Base-by-base conservation (phyloP, 1,140 invertebrate genomes). In the Lepidurus packardi region DNA sequence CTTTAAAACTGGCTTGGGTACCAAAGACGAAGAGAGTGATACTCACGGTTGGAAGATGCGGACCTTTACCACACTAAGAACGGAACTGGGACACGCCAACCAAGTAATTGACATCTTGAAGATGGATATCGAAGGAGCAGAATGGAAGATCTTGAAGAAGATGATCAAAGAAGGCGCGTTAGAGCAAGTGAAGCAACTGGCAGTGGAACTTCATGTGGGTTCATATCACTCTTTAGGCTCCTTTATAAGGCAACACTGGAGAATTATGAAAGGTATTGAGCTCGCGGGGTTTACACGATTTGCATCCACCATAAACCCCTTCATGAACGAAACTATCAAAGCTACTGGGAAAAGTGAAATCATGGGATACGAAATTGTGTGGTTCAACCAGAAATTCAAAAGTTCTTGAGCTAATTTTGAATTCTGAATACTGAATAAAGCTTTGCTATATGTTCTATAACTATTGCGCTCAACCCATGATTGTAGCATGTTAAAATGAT, bases 81-180 rank as follows among this genome's bases (percentile, higher is more conserved):
- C 21, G 0, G 11, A 73, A 42, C 24, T 79, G 11, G 34, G 47
- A 1, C 44, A 78, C n/a, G 25, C 21, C 11, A 65, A 78, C 24
- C 43, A 41, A 44, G 34, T 76, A n/a, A 76, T 79, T 9, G 78
- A 79, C 24, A 43, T 74, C 21, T 53, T 79, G 43, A 79, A 79
- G 24, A 76, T 79, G n/a, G 78, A 79, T 25, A 79, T 79, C 45
- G 78, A 79, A 65, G 78, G 74, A 11, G 78, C 45, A 6, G 78
- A 79, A 42, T 79, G 75, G 47, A 8, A 43, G 10, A 7, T 43
- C n/a, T 34, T 79, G 44, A 11, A 44, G 10, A 24, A 75, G n/a
- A 43, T 79, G 21, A 25, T 79, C 25, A n/a, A 24, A 7, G 34
- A 74, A 7, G 78, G 47, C 3, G 34, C 45, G 74, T 45, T 79